phyloP scores from a whole-genome alignment of 1,140 invertebrate genomes.

The Chironomus striatipennis region DNA sequence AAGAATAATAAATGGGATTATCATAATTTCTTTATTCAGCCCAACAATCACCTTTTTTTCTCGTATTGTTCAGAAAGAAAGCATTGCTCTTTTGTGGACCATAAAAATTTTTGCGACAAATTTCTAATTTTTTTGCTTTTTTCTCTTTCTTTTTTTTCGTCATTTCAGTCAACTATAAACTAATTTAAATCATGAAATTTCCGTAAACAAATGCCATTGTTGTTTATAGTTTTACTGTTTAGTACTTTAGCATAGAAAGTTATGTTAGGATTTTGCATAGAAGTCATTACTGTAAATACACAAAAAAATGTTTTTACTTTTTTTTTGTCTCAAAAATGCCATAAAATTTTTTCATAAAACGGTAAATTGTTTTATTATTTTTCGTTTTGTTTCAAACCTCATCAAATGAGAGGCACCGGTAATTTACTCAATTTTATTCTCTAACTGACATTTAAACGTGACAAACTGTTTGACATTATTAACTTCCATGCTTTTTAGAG shows the following conservation, averaged over 20 bases:
- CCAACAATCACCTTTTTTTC: neutral
- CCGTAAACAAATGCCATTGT: conserved; percentile 7
- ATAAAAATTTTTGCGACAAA: neutral
- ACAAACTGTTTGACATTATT: too few species aligned
- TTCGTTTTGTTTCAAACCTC: too few species aligned
- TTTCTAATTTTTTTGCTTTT: neutral
- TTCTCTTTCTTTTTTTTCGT: neutral
- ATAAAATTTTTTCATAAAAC: neutral
- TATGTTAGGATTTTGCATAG: neutral
- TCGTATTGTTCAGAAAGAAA: too few species aligned
- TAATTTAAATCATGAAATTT: conserved; percentile 7
- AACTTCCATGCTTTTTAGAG: too few species aligned
- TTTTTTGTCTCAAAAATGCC: neutral
- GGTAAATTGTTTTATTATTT: neutral
- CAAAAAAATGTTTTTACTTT: neutral
- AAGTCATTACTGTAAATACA: neutral
- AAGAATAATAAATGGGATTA: neutral
- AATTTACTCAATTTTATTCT: too few species aligned
- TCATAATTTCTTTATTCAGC: neutral
- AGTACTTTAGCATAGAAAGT: neutral
- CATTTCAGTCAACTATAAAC: neutral
- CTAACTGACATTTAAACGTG: too few species aligned
- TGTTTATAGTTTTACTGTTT: neutral
- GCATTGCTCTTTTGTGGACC: too few species aligned
- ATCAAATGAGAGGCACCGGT: too few species aligned